Evolutionary conservation across 2,113 vertebrate genomes (phyloP), one percentile per base, ranked within the genome.

Genomic region (Eonycteris spelaea): DNA sequence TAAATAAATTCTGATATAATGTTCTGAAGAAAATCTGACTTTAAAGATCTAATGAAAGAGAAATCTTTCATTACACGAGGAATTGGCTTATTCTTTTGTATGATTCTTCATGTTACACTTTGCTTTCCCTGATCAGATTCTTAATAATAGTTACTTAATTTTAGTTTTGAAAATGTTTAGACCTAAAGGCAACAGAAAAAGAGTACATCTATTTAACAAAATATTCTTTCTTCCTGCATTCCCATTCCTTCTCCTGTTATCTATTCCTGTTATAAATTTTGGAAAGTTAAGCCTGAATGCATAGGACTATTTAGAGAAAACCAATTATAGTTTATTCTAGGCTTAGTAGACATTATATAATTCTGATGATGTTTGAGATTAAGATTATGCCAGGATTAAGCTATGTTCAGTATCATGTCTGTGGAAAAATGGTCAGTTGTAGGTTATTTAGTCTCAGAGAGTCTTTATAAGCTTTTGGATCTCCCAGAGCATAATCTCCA

Each of bases 221-320:
- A 10, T 2, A 55, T n/a, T 59, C 9, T 59, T 55, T 63, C 40
- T 21, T 30, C 4, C 26, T 71, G 26, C 0, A 15, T 73, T 73
- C 48, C 26, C 11, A 5, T 78, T 67, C 18, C 18, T 24, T 22
- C 9, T 51, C 5, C 2, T 94, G 0, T 61, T 79, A 48, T 83
- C 45, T 94, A 53, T 30, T 73, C 13, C 26, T 88, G 21, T 89
- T 96, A 89, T 15, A 45, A 75, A 55, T 95, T 19, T 86, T 95
- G 22, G 45, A 38, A 74, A 53, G 26, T 28, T 79, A 92, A 84
- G 7, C 21, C 26, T 68, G 24, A 61, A 73, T 53, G 68, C n/a
- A 40, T 95, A 88, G 24, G 0, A 74, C 55, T 91, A 26, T 53
- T 92, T 59, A 83, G 68, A 90, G 45, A 93, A 80, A 67, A 86